Conservation (phyloP, 2,888 invertebrate species). For the Diogma glabrata region DNA sequence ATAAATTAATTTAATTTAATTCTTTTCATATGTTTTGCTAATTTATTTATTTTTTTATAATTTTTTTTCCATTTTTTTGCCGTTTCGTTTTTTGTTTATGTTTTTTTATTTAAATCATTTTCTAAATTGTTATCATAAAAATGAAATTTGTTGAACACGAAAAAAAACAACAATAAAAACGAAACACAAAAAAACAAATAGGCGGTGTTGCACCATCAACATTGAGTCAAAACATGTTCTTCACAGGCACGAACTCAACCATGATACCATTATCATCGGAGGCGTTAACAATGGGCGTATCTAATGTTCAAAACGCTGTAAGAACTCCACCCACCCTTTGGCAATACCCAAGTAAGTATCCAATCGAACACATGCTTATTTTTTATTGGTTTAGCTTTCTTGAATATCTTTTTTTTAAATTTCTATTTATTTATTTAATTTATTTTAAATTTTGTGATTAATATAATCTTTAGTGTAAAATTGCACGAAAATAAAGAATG, state of each 20-base stretch:
- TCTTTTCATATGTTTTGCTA: too few species aligned
- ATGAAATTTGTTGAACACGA: conserved; percentile 1
- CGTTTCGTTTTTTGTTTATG: conserved; percentile 7
- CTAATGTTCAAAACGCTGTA: conserved; percentile 28
- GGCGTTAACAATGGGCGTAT: conserved; percentile 20
- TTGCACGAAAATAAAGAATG: too few species aligned
- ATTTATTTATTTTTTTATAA: too few species aligned
- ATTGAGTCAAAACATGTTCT: conserved; percentile 23
- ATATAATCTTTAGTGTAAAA: background rate
- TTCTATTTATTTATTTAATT: background rate
- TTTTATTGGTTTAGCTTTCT: background rate
- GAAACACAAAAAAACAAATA: conserved; percentile 11
- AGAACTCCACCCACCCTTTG: conserved; percentile 60
- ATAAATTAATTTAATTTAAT: too few species aligned
- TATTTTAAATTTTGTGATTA: background rate
- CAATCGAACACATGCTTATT: background rate
- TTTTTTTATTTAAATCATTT: conserved; percentile 4
- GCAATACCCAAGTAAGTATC: conserved; percentile 66
- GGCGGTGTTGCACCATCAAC: conserved; percentile 17
- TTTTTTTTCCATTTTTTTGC: background rate
- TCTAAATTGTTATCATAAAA: conserved; percentile 1
- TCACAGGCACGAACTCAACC: conserved; percentile 22
- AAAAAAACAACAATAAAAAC: conserved; percentile 8
- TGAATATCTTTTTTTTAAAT: background rate
- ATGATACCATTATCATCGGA: conserved; percentile 22